phyloP scores from a whole-genome alignment of 2,797 vertebrate genomes.

The Centropyge bicolor region DNA sequence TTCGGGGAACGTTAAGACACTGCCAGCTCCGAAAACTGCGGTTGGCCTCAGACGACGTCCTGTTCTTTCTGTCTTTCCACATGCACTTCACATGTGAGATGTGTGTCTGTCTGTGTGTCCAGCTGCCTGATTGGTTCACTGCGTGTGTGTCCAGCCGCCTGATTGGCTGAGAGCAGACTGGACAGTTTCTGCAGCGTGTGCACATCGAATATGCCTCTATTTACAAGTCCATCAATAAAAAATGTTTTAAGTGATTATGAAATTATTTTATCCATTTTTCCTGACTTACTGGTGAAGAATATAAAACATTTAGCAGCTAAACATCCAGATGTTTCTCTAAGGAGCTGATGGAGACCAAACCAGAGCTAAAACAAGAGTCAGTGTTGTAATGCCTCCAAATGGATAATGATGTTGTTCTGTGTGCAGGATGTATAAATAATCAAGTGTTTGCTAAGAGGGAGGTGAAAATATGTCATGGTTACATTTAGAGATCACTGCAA shows the following conservation, averaged over 20 bases:
- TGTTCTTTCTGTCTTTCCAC: slow-evolving; percentile 42
- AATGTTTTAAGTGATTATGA: not conserved
- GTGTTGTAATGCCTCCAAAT: too few species aligned
- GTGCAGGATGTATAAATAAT: not conserved
- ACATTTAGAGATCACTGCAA: too few species aligned
- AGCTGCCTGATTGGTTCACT: slow-evolving; percentile 29
- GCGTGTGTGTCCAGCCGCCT: not conserved
- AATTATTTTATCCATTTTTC: not conserved
- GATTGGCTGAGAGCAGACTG: not conserved
- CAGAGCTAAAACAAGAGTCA: not conserved
- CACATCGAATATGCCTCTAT: not conserved
- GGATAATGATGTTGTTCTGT: not conserved
- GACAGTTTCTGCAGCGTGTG: not conserved
- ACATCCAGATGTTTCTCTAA: not conserved
- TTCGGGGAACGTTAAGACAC: slow-evolving; percentile 53
- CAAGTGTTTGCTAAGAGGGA: not conserved
- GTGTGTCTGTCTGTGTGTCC: not conserved
- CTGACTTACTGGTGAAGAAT: not conserved
- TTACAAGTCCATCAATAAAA: not conserved
- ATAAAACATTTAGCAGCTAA: not conserved
- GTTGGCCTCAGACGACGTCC: slow-evolving; percentile 16
- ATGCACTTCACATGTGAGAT: slow-evolving; percentile 61
- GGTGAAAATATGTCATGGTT: not conserved
- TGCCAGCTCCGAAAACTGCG: slow-evolving; percentile 48
- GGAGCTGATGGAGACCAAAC: not conserved